Evolutionary conservation across 2,113 vertebrate genomes (phyloP).

Genomic region (Laticauda colubrina): DNA sequence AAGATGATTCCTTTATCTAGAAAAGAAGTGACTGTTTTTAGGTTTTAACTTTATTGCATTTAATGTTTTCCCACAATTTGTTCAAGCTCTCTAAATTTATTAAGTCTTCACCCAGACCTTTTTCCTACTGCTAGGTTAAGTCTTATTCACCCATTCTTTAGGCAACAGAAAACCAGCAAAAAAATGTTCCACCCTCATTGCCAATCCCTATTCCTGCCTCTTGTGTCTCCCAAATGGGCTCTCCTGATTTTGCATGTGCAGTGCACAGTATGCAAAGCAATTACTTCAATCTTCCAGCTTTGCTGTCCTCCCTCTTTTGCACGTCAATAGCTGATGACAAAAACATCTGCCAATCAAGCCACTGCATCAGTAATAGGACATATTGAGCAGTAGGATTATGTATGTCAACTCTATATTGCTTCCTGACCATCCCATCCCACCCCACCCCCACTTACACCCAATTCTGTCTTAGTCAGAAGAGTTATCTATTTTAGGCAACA

Average conservation of each 20-base stretch:
- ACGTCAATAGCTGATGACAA: neutral
- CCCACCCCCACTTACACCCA: neutral
- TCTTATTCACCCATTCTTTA: neutral
- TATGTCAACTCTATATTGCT: neutral
- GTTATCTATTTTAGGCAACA: neutral
- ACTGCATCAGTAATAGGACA: neutral
- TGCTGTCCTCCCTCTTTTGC: neutral
- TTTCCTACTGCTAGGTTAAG: neutral
- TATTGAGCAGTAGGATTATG: neutral
- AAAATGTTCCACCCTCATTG: neutral
- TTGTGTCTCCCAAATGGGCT: neutral
- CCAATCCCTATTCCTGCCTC: neutral
- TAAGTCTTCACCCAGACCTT: neutral
- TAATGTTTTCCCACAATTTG: neutral
- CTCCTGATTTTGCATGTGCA: neutral
- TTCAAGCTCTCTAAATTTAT: neutral
- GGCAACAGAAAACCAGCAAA: neutral
- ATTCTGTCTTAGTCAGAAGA: neutral
- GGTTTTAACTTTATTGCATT: neutral
- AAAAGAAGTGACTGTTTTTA: neutral
- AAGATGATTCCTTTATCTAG: neutral
- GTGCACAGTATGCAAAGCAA: neutral
- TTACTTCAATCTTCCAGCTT: neutral
- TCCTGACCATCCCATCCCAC: neutral
- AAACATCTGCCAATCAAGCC: neutral